phyloP scores from a whole-genome alignment of 1,140 invertebrate species.

The Hyposmocoma kahamanoa region DNA sequence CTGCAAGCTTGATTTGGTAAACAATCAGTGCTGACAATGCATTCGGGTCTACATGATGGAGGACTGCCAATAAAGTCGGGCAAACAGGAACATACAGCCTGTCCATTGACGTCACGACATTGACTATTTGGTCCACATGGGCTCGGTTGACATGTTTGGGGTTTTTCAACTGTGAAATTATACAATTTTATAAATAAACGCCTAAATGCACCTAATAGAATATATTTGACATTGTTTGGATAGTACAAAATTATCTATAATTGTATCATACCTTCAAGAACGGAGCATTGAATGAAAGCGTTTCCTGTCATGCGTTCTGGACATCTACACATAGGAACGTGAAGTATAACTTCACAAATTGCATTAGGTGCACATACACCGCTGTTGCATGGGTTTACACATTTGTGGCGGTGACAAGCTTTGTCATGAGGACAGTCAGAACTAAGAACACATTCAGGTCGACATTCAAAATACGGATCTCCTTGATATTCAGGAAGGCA shows the following conservation, averaged over 20 bases:
- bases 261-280: slow-evolving; percentile 69
- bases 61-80: slow-evolving; percentile 85
- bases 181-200: slow-evolving; percentile 8
- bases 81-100: slow-evolving; percentile 82
- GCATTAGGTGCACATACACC: slow-evolving; percentile 81
- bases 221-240: background rate
- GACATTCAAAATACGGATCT: slow-evolving; percentile 75
- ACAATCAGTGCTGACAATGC: slow-evolving; percentile 80
- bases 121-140: slow-evolving; percentile 79
- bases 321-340: slow-evolving; percentile 81
- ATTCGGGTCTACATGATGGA: slow-evolving; percentile 82
- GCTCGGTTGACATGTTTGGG: slow-evolving; percentile 74
- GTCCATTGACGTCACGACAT: slow-evolving; percentile 80
- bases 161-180: slow-evolving; percentile 42
- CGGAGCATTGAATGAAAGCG: slow-evolving; percentile 80
- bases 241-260: background rate
- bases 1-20: slow-evolving; percentile 80
- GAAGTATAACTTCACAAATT: slow-evolving; percentile 80
- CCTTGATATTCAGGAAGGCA: slow-evolving; percentile 77
- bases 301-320: slow-evolving; percentile 79
- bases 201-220: slow-evolving; percentile 4
- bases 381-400: slow-evolving; percentile 76
- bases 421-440: slow-evolving; percentile 76
- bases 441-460: slow-evolving; percentile 78
- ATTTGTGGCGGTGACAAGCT: slow-evolving; percentile 77